Percentiles rank a stretch among this genome's conserved stretches.
Evolutionary conservation across 2,797 vertebrate genomes (phyloP).

Genomic region (Hippoglossus hippoglossus): DNA sequence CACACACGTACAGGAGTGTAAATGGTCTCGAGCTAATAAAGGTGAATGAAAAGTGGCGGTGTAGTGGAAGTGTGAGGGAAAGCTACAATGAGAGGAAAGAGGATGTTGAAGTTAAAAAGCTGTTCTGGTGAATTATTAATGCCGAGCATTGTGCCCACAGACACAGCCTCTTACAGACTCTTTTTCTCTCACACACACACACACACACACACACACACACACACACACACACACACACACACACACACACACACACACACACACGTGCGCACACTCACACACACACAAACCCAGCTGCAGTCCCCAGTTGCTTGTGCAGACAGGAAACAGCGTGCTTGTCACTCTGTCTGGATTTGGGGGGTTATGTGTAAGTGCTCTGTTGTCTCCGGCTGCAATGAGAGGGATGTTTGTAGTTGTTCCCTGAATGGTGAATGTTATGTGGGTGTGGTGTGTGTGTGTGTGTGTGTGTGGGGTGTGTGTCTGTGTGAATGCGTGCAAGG

Average conservation of each 20-base stretch:
- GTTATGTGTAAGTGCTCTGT: slow-evolving; percentile 75
- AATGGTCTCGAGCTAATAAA: slow-evolving; percentile 54
- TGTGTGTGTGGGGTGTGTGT: not conserved
- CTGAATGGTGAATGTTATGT: slow-evolving; percentile 60
- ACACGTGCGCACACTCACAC: slow-evolving; percentile 49
- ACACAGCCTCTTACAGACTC: slow-evolving; percentile 58
- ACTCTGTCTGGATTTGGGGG: slow-evolving; percentile 68
- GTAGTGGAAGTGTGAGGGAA: slow-evolving; percentile 55
- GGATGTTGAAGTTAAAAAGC: slow-evolving; percentile 81
- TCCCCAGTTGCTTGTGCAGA: slow-evolving; percentile 80
- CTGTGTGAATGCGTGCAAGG: not conserved
- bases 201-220: slow-evolving; percentile 46
- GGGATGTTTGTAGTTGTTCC: slow-evolving; percentile 70
- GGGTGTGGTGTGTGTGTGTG: slow-evolving; percentile 31
- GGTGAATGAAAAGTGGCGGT: slow-evolving; percentile 53
- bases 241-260: slow-evolving; percentile 50
- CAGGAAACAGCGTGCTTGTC: slow-evolving; percentile 78
- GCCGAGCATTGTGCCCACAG: slow-evolving; percentile 73
- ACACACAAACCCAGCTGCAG: slow-evolving; percentile 78
- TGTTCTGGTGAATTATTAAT: slow-evolving; percentile 83
- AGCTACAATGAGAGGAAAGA: slow-evolving; percentile 55
- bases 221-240: slow-evolving; percentile 54
- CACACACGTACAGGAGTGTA: not conserved
- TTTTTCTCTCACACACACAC: slow-evolving; percentile 12
- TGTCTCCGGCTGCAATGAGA: slow-evolving; percentile 69